Conservation (phyloP, 2,888 invertebrate species). For the Syrista parreyssii region DNA sequence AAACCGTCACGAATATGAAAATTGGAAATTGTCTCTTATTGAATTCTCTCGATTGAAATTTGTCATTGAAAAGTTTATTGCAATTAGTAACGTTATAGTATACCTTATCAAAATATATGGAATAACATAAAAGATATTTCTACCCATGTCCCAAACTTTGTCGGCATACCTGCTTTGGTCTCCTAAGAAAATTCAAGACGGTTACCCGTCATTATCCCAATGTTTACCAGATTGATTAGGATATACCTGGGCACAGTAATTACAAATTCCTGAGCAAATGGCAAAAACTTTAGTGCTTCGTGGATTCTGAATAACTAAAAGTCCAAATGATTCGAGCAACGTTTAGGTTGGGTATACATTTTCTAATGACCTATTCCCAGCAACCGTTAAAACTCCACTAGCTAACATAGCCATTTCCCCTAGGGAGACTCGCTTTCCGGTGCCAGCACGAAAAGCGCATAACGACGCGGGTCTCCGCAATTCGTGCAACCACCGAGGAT, state of each 20-base stretch:
- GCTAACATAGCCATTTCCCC: slow-evolving; percentile 28
- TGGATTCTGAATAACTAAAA: slow-evolving; percentile 20
- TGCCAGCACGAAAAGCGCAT: not conserved
- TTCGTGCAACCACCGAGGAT: not conserved
- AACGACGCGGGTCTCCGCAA: not conserved
- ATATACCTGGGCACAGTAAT: not conserved
- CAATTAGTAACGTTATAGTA: not conserved
- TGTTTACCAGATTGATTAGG: not conserved
- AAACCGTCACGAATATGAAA: not conserved
- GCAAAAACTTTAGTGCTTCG: slow-evolving; percentile 10
- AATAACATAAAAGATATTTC: not conserved
- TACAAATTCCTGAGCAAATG: not conserved
- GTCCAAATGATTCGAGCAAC: slow-evolving; percentile 23
- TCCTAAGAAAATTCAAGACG: not conserved
- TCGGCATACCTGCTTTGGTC: not conserved
- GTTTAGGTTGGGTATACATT: slow-evolving; percentile 13
- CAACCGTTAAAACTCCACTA: slow-evolving; percentile 33
- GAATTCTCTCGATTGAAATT: no score
- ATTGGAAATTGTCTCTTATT: not conserved
- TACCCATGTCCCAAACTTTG: not conserved
- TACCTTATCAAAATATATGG: not conserved
- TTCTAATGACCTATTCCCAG: slow-evolving; percentile 34
- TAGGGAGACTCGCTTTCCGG: not conserved
- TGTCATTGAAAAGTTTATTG: not conserved
- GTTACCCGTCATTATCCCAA: not conserved